These are phyloP conservation scores for Mizuhopecten yessoensis DNA, from an alignment of 1,140 invertebrate genomes.

Conservation along the genomic window DNA sequence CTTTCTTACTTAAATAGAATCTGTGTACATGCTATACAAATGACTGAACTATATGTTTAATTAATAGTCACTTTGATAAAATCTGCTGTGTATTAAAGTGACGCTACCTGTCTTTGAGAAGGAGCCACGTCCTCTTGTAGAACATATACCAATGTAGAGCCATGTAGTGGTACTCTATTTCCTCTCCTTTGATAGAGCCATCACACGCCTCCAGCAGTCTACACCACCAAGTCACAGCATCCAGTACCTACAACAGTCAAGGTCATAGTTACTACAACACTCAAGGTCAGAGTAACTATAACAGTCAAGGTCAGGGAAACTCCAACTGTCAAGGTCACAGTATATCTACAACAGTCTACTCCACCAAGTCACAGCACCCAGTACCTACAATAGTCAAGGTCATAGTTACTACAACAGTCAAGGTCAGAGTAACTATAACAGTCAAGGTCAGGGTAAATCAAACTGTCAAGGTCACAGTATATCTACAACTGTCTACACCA, in stretches of 20 bases:
- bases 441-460: too few species aligned
- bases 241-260: conserved; percentile 57
- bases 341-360: conserved; percentile 57
- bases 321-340: too few species aligned
- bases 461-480: too few species aligned
- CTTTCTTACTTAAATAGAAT: too few species aligned
- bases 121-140: conserved; percentile 54
- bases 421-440: too few species aligned
- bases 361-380: conserved; percentile 54
- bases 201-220: conserved; percentile 68
- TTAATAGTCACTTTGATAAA: too few species aligned
- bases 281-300: neutral
- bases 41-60: too few species aligned
- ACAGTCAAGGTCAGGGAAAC: too few species aligned
- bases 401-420: neutral
- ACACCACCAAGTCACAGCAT: conserved; percentile 62
- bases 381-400: too few species aligned
- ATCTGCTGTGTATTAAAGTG: too few species aligned
- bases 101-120: conserved; percentile 31
- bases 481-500: conserved; percentile 60
- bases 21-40: too few species aligned
- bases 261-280: neutral
- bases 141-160: conserved; percentile 77
- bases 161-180: conserved; percentile 60
- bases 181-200: conserved; percentile 2